These are phyloP conservation scores for Pseudochirops cupreus DNA, from an alignment of 2,797 vertebrate species.

Conservation along the genomic window DNA sequence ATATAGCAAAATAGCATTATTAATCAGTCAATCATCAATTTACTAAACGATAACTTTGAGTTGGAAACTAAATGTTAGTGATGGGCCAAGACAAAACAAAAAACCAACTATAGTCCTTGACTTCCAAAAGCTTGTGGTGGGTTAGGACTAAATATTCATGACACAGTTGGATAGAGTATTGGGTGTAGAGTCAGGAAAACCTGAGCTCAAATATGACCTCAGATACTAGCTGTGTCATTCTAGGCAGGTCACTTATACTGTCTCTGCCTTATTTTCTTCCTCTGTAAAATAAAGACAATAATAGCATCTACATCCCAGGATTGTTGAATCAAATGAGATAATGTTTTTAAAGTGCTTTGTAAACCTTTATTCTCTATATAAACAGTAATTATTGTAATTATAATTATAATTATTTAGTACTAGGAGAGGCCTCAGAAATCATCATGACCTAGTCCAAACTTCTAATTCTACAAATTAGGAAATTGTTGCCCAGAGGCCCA, in stretches of 20 bases:
- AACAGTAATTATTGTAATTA: background rate
- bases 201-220: background rate
- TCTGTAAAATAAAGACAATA: background rate
- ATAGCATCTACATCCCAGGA: background rate
- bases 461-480: background rate
- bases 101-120: background rate
- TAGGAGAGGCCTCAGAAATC: background rate
- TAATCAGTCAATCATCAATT: background rate
- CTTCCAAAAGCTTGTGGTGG: background rate
- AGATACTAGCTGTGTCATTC: background rate
- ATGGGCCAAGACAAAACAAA: background rate
- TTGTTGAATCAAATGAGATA: background rate
- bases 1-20: background rate
- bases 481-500: background rate
- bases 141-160: background rate
- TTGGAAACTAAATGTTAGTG: background rate
- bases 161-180: background rate
- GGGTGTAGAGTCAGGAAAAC: background rate
- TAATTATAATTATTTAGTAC: background rate
- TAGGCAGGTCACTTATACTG: background rate
- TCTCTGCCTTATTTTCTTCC: background rate
- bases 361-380: background rate
- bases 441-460: background rate
- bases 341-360: background rate
- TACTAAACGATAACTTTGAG: background rate